Percentiles rank a stretch among this genome's conserved stretches.
phyloP scores from a whole-genome alignment of 2,888 invertebrate species.

The Epistrophe grossulariae region DNA sequence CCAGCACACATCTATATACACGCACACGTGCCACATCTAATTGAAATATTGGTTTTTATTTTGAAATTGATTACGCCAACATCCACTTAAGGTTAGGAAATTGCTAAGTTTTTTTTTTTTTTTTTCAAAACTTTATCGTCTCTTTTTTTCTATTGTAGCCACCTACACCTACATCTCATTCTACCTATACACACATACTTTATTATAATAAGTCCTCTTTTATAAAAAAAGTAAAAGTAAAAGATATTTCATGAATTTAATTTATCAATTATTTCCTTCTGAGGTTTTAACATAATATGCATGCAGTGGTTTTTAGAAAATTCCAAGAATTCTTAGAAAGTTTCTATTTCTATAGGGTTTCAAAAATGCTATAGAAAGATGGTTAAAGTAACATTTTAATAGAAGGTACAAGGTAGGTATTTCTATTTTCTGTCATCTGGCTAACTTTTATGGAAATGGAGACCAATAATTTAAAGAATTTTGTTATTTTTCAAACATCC shows the following conservation, averaged over 20 bases:
- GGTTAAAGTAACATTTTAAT: constrained; percentile 12
- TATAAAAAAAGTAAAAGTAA: background rate
- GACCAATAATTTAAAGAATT: constrained; percentile 7
- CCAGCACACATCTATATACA: background rate
- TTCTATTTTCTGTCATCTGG: background rate
- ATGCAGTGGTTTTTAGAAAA: constrained; percentile 6
- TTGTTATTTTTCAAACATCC: background rate
- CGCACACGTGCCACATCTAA: background rate
- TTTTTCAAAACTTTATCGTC: constrained; percentile 10
- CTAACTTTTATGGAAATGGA: background rate
- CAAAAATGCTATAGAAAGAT: background rate
- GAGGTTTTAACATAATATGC: background rate
- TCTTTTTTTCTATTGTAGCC: background rate
- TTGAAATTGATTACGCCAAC: constrained; percentile 1
- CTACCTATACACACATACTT: background rate
- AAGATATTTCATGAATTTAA: constrained; percentile 26
- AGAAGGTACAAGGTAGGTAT: background rate
- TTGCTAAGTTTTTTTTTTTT: constrained; percentile 6
- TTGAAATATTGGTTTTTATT: constrained; percentile 30
- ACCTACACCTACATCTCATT: background rate
- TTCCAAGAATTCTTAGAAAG: background rate
- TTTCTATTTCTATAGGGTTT: background rate
- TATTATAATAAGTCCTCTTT: background rate
- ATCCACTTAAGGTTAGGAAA: constrained; percentile 18
- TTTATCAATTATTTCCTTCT: constrained; percentile 14